A percentile compares a stretch with the other conserved stretches of the same genome.
phyloP scores from a whole-genome alignment of 30 jellyfish, hydroid and myxozoan species.

The Catostylus mosaicus region DNA sequence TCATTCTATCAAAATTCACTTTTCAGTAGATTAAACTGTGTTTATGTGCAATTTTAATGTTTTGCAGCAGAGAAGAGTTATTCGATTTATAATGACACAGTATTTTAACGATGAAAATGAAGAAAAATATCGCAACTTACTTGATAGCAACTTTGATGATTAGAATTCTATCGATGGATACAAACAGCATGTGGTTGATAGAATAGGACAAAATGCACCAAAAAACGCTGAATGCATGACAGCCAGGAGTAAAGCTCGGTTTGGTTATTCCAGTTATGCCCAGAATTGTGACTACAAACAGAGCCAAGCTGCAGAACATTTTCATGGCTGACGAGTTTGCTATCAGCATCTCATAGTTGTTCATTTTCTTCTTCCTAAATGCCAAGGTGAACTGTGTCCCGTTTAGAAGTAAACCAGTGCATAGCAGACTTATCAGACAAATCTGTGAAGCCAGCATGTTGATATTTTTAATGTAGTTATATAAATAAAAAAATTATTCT shows the following conservation, averaged over 20 bases:
- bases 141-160: conserved; percentile 22
- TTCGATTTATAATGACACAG: too few species aligned
- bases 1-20: too few species aligned
- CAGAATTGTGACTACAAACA: not conserved
- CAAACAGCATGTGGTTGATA: conserved; percentile 40
- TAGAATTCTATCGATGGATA: conserved; percentile 37
- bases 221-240: not conserved
- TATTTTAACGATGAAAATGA: too few species aligned
- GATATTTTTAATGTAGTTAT: not conserved
- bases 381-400: not conserved
- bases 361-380: not conserved
- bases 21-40: too few species aligned
- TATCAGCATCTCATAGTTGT: conserved; percentile 11
- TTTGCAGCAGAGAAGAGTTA: too few species aligned
- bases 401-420: not conserved
- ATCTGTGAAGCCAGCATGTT: conserved; percentile 10
- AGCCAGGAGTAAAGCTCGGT: not conserved
- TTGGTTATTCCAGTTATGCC: not conserved
- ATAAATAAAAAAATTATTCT: too few species aligned
- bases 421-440: not conserved
- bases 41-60: too few species aligned
- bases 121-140: too few species aligned
- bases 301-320: not conserved
- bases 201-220: conserved; percentile 12
- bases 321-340: conserved; percentile 4